Conservation (phyloP, 2,888 invertebrate genomes). For the Drymonia ruficornis region DNA sequence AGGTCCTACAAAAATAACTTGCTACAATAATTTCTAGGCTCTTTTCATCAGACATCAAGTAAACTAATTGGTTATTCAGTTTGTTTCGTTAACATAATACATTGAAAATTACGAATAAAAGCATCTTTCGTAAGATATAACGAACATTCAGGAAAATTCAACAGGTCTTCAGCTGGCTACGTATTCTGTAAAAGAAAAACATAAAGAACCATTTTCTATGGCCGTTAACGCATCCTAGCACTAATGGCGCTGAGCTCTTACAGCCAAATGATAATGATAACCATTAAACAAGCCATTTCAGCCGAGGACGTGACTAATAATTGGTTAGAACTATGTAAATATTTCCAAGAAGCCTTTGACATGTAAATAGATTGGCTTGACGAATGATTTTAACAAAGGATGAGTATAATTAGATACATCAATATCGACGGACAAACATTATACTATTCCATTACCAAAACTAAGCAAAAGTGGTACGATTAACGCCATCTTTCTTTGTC, state of each 20-base stretch:
- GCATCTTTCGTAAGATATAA: not conserved
- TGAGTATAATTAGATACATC: not conserved
- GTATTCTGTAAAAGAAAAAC: conserved; percentile 1
- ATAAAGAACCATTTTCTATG: conserved; percentile 8
- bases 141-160: not conserved
- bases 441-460: too few relatives aligned
- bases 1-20: too few relatives aligned
- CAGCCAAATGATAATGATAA: conserved; percentile 13
- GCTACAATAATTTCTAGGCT: too few relatives aligned
- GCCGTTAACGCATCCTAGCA: conserved; percentile 9
- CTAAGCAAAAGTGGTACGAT: too few relatives aligned
- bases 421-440: not conserved
- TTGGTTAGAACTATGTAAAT: conserved; percentile 12
- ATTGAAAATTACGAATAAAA: too few relatives aligned
- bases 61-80: too few relatives aligned
- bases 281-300: conserved; percentile 18
- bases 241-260: conserved; percentile 12
- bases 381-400: conserved; percentile 1
- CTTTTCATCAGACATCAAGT: too few relatives aligned
- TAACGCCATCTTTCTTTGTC: too few relatives aligned
- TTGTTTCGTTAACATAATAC: too few relatives aligned
- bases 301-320: conserved; percentile 16
- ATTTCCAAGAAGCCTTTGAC: conserved; percentile 13
- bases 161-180: not conserved
- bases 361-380: conserved; percentile 9